Percentiles rank a stretch among this genome's conserved stretches.
phyloP scores from a whole-genome alignment of 2,888 invertebrate genomes.

The Calameuta idolon region DNA sequence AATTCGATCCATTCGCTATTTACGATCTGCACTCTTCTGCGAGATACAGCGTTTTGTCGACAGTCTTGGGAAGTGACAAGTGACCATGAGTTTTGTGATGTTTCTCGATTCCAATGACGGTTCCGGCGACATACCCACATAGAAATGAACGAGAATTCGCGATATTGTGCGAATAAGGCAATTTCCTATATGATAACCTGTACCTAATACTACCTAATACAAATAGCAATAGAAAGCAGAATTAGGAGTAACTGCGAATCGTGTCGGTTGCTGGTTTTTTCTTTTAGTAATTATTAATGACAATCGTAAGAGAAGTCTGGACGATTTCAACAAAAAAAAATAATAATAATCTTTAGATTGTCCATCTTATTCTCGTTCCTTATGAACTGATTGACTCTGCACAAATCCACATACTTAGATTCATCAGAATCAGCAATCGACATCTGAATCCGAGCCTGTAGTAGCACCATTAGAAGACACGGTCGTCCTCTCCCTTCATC shows the following conservation, averaged over 20 bases:
- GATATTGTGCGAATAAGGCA: background rate
- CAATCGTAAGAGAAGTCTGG: background rate
- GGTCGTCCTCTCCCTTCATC: conserved; percentile 34
- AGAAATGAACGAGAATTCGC: background rate
- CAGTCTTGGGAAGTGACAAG: conserved; percentile 62
- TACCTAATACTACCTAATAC: background rate
- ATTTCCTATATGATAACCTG: background rate
- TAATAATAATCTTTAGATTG: background rate
- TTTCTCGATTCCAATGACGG: conserved; percentile 33
- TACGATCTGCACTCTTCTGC: conserved; percentile 8
- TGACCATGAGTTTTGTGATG: conserved; percentile 60
- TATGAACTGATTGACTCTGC: conserved; percentile 49
- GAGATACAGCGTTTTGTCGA: background rate
- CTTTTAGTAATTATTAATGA: background rate
- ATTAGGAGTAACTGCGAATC: background rate
- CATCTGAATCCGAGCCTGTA: conserved; percentile 46
- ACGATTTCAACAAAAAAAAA: background rate
- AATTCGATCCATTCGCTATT: background rate
- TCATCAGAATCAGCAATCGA: conserved; percentile 52
- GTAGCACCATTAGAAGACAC: conserved; percentile 44
- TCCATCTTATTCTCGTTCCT: background rate
- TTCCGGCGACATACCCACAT: background rate
- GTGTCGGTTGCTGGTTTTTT: background rate
- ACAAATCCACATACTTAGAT: conserved; percentile 50
- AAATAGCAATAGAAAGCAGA: background rate